Base-by-base conservation (phyloP, 2,797 vertebrate genomes). In the Oreochromis grahami region DNA sequence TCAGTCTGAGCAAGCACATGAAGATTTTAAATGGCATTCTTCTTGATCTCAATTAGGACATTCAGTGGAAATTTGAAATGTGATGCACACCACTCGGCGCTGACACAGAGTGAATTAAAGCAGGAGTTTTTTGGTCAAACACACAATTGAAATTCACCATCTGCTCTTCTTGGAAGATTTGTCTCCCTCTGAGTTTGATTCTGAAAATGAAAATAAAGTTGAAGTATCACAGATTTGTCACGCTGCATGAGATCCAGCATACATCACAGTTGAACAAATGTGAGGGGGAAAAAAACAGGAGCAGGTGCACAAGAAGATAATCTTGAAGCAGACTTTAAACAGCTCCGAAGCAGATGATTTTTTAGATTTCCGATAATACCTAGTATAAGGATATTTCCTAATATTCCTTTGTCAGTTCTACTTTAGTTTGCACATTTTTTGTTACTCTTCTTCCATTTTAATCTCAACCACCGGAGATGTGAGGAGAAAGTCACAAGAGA, bases 41-140 rank as follows among this genome's bases (percentile, higher is more conserved):
- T 19, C 3, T 60, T 60, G 56, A 60, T 60, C 0, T 60, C 56
- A 60, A 3, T 2, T 1, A 60, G 3, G 34, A 65, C 32, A 41
- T 65, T 65, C 4, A 65, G 34, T 65, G 60, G 60, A 41, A 38
- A 65, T 38, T 38, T 45, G 65, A 70, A 45, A 70, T 1, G 41
- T 2, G 41, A 4, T 29, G 65, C 6, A 26, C 5, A 41, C 8
- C 8, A 70, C 8, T 26, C 13, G 0, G 19, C 2, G 19, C 50
- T 51, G 50, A n/a, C 19, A 21, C 19, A 50, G 7, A 50, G 17
- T n/a, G 50, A 8, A n/a, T 51, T 51, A 51, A 19, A 19, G 5
- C 50, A 51, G 50, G 13, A 11, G 65, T 29, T 11, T 48, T 72
- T 70, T 45, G 65, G 8, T 17, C 14, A 72, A 26, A 29, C 14